Base-by-base conservation (phyloP, 2,113 vertebrate genomes). In the Hirundichthys speculiger region DNA sequence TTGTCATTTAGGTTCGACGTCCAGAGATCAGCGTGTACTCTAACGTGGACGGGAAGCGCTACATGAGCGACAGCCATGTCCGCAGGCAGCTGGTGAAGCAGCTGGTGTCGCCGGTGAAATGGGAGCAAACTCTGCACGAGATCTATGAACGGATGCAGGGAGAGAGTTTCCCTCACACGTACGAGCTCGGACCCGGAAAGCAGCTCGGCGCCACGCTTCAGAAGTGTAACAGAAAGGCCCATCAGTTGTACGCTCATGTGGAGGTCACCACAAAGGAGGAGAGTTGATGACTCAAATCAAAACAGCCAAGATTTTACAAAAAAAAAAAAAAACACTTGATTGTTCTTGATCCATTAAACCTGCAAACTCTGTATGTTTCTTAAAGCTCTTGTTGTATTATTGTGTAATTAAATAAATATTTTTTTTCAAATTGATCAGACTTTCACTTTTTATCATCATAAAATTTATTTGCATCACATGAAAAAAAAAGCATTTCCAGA, bases 41-140 rank as follows among this genome's bases (percentile, higher is more conserved):
- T 55, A 99, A 98, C 1, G 93, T 98, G 0, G 81, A 93, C 0
- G 93, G 93, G 39, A 93, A 92, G 1, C 93, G 92, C 47, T 99
- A 99, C 86, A 85, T 77, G 86, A 90, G 94, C 2, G 68, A 92
- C 0, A 77, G 74, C 5, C 93, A 95, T 65, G 84, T 99, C 24
- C 75, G 53, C 24, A 80, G 86, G 46, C 91, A 94, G 90, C 90
- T 99, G 69, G 88, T 71, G 21, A 94, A 91, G 86, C 98, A 99
- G 88, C 80, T 98, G 79, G 93, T 95, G 34, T 94, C 92, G 0
- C 95, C 98, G 0, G 97, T 99, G 40, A 90, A 93, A 77, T 99
- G 98, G 98, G 97, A 99, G 64, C 98, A 99, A 88, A 96, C 92
- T 0, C 93, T 99, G 90, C 98, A 98, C 2, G 82, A 93, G 62